A percentile compares a stretch with the other conserved stretches of the same genome.
Evolutionary conservation across 2,113 vertebrate genomes (phyloP).

Genomic region (Bubo blakistoni): DNA sequence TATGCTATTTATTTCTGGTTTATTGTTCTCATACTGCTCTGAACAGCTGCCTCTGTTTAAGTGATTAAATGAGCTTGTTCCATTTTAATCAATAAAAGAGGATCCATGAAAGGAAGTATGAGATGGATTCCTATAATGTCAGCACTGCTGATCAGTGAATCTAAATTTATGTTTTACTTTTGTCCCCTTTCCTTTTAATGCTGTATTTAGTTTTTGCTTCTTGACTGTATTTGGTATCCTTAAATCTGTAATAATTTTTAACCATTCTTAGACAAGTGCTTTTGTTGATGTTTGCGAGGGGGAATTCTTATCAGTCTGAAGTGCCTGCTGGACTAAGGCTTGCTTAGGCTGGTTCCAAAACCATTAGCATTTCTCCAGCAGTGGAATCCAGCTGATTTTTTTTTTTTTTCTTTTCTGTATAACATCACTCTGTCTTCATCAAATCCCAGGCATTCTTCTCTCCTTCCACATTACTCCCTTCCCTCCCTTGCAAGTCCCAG

Average conservation of each 20-base stretch:
- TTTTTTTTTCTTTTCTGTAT: background rate
- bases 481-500: background rate
- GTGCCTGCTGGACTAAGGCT: background rate
- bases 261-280: background rate
- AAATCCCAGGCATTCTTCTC: background rate
- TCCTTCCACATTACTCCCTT: background rate
- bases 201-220: background rate
- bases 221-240: background rate
- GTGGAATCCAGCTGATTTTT: background rate
- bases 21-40: background rate
- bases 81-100: conserved; percentile 7
- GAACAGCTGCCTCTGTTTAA: background rate
- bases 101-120: background rate
- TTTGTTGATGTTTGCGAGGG: background rate
- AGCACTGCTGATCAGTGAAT: background rate
- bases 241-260: background rate
- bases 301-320: background rate
- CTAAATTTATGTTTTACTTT: background rate
- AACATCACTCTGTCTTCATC: background rate
- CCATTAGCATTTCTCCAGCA: background rate
- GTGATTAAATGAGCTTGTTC: background rate
- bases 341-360: background rate
- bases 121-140: background rate
- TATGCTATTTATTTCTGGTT: background rate
- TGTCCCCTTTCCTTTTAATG: background rate